phyloP scores from a whole-genome alignment of 2,888 invertebrate genomes.

The Mellilla xanthometata region DNA sequence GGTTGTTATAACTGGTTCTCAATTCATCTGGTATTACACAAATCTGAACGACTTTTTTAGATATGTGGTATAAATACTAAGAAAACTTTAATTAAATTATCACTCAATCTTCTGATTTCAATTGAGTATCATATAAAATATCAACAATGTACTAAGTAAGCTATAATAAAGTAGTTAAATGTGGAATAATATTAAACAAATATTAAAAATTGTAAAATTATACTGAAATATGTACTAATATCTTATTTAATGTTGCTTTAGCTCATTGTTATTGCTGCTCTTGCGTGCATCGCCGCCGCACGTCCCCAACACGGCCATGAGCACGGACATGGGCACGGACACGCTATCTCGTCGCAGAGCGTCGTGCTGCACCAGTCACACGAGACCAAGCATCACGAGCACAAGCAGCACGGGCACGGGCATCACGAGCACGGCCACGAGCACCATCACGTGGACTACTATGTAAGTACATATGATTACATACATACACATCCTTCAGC shows the following conservation, averaged over 20 bases:
- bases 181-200: no score
- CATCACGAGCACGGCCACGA: slow-evolving; percentile 22
- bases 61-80: no score
- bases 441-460: slow-evolving; percentile 40
- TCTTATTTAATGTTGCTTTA: slow-evolving; percentile 14
- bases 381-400: slow-evolving; percentile 28
- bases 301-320: slow-evolving; percentile 33
- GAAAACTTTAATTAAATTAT: no score
- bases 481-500: neutral
- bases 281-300: slow-evolving; percentile 35
- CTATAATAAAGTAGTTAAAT: no score
- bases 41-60: no score
- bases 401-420: slow-evolving; percentile 12
- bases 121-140: no score
- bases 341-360: neutral
- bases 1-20: no score
- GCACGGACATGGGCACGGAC: slow-evolving; percentile 7
- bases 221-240: no score
- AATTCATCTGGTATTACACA: no score
- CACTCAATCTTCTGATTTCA: no score
- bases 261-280: slow-evolving; percentile 34
- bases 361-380: slow-evolving; percentile 28
- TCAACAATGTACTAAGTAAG: no score
- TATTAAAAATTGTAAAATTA: no score
- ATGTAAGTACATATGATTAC: slow-evolving; percentile 28